Base-by-base conservation (phyloP, 2,888 invertebrate genomes). In the Cristatella mucedo region DNA sequence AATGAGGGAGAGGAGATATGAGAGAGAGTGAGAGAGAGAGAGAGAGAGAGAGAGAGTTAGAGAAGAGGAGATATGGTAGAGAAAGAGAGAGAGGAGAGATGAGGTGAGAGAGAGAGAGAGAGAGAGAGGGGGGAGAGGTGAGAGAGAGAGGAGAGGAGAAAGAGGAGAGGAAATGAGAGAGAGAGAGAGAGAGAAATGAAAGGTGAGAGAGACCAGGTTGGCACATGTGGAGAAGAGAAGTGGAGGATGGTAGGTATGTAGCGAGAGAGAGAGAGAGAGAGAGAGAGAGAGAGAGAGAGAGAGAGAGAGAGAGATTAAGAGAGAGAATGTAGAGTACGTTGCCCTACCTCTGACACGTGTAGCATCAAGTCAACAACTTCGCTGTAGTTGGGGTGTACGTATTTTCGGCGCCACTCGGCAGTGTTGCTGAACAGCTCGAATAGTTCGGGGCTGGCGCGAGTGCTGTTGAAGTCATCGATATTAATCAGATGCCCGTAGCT, bases 401-500 rank as follows among this genome's bases (percentile, higher is more conserved):
- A 97, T 22, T 86, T 75, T 37, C 73, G 68, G 54, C 87, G 81
- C 97, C 97, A 99, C 54, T 95, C 89, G 43, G 56, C 45, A 41
- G 77, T 78, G 65, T 99, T 97, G 46, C 81, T 80, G 45, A 85
- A 76, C 32, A 95, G 71, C 59, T 91, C 82, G 67, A 85, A 93
- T 60, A 99, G 70, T 53, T 97, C 93, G 3, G 86, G 85, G 58
- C 83, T 73, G 0, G 75, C 72, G 44, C 75, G 74, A 18, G 70
- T 74, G 1, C 72, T 74, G 57, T 86, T 80, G 58, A 76, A 93
- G 24, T 75, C 73, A 47, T 93, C 91, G 0, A 78, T 72, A 59
- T 83, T 80, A 6, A 93, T 73, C 48, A 97, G 72, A 68, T 91
- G 89, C 0, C 97, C 97, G 57, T 78, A 83, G 41, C 79, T 74